phyloP scores from a whole-genome alignment of 1,140 invertebrate genomes.

The Tyrophagus putrescentiae region DNA sequence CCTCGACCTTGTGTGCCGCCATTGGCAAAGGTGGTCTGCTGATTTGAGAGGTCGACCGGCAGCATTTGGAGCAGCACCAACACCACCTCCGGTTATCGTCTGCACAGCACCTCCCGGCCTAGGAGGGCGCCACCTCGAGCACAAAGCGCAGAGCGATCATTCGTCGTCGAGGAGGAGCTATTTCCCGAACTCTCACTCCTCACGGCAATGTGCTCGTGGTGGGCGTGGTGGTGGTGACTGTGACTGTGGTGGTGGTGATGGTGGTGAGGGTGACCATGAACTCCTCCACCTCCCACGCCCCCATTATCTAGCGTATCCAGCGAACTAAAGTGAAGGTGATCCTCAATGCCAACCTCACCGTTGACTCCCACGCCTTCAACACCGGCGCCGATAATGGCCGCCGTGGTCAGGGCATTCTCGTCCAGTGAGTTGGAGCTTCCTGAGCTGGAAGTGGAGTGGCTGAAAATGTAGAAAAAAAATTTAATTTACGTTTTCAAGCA shows the following conservation, averaged over 20 bases:
- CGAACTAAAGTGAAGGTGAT: conserved; percentile 8
- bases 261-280: too few relatives aligned
- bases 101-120: conserved; percentile 6
- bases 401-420: conserved; percentile 54
- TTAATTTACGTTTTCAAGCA: conserved; percentile 8
- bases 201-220: conserved; percentile 4
- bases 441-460: conserved; percentile 45
- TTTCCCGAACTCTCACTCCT: conserved; percentile 13
- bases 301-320: conserved; percentile 9
- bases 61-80: conserved; percentile 11
- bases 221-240: background rate
- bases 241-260: too few relatives aligned
- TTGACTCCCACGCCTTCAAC: background rate
- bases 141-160: conserved; percentile 23
- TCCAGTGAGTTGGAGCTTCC: conserved; percentile 64
- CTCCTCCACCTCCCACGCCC: background rate
- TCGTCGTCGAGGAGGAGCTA: conserved; percentile 23
- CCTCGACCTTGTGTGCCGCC: background rate
- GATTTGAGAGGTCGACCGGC: background rate
- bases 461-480: conserved; percentile 23
- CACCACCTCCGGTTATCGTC: background rate
- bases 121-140: conserved; percentile 8
- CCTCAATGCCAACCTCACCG: background rate
- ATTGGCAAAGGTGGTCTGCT: background rate
- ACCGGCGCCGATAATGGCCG: conserved; percentile 3